phyloP scores from a whole-genome alignment of 2,113 vertebrate species.

The Cardinalis cardinalis region DNA sequence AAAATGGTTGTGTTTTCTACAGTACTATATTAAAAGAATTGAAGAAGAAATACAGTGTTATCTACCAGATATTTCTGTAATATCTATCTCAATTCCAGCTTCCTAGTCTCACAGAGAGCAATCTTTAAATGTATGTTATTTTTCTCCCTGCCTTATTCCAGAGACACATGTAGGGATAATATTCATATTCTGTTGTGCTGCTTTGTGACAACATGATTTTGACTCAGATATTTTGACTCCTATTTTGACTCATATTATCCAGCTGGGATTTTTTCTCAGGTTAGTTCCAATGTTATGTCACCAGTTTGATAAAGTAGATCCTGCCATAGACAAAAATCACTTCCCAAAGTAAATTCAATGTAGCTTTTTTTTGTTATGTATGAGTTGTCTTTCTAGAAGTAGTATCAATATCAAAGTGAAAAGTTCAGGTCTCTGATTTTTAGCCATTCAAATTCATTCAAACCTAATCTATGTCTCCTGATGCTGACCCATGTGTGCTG shows the following conservation, averaged over 20 bases:
- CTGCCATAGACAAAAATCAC: background rate
- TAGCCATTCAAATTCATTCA: background rate
- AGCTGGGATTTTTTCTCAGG: background rate
- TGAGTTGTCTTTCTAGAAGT: background rate
- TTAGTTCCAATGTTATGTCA: background rate
- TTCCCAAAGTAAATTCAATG: background rate
- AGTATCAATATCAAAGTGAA: background rate
- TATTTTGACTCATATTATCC: no score
- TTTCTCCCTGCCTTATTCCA: background rate
- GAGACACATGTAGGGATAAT: background rate
- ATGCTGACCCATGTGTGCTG: background rate
- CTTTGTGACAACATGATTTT: background rate
- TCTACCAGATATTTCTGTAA: background rate
- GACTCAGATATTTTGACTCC: background rate
- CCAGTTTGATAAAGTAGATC: background rate
- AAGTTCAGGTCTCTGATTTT: background rate
- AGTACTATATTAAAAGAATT: background rate
- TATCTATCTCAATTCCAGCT: background rate
- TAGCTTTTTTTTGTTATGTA: background rate
- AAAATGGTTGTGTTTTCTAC: background rate
- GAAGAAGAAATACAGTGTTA: background rate
- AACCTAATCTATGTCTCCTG: background rate
- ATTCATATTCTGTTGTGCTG: background rate
- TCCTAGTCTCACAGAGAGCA: background rate
- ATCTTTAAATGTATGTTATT: background rate